Evolutionary conservation across 1,140 invertebrate genomes (phyloP).

Genomic region (Zaprionus taronus): DNA sequence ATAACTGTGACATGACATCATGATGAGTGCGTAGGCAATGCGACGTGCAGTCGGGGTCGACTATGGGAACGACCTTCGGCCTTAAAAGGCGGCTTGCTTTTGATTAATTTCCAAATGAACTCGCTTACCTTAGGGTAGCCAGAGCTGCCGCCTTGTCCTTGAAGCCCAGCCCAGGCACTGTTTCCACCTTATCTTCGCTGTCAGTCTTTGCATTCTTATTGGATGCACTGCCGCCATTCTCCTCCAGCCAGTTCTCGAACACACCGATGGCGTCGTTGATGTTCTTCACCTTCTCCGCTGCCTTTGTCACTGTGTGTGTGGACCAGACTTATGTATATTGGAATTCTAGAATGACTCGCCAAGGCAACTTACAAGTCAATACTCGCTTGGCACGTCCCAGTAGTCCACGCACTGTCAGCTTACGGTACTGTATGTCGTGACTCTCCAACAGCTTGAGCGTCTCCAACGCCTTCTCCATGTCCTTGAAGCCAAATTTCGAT

Average conservation of each 20-base stretch:
- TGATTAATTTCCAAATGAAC: not conserved
- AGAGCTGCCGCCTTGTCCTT: conserved; percentile 87
- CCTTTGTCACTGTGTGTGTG: conserved; percentile 87
- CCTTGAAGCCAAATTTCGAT: conserved; percentile 89
- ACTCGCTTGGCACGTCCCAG: conserved; percentile 88
- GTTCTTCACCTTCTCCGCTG: conserved; percentile 88
- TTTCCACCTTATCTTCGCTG: conserved; percentile 84
- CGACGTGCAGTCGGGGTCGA: not conserved
- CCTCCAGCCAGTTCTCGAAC: conserved; percentile 88
- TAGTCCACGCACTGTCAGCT: conserved; percentile 87
- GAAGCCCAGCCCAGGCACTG: conserved; percentile 87
- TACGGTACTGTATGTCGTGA: conserved; percentile 87
- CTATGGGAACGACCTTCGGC: conserved; percentile 27
- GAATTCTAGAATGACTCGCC: not conserved
- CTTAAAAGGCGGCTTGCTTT: not conserved
- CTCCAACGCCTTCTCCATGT: conserved; percentile 88
- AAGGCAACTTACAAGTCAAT: conserved; percentile 86
- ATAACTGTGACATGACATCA: conserved; percentile 77
- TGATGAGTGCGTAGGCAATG: conserved; percentile 29
- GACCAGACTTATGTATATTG: not conserved
- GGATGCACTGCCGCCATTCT: conserved; percentile 85
- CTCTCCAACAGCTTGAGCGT: conserved; percentile 87
- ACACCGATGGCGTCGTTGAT: conserved; percentile 88
- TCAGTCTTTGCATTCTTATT: conserved; percentile 84
- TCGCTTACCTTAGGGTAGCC: conserved; percentile 83